Base-by-base conservation (phyloP, 2,113 vertebrate species). In the Chaenogobius annularis region DNA sequence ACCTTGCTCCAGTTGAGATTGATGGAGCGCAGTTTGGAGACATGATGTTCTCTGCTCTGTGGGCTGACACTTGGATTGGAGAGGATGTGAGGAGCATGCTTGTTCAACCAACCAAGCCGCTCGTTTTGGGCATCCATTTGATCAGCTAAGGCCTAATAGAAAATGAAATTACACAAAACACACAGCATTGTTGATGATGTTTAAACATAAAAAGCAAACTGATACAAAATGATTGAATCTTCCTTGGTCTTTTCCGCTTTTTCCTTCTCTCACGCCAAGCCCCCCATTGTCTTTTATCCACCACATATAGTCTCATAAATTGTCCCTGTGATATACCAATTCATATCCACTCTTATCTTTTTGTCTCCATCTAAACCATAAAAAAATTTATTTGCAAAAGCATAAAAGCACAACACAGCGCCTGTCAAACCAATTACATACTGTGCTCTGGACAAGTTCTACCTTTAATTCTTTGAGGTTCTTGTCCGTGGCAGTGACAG, bases 1-100 rank as follows among this genome's bases (percentile, higher is more conserved):
- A 96, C 97, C 93, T 96, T 96, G 88, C 92, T 95, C 96, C 96
- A 99, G 5, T 79, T 95, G 13, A 89, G 70, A 68, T 96, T 98
- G 74, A 96, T 90, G 43, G 83, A 88, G 80, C 93, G 92, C 43
- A 98, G 88, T 74, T 88, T 94, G 77, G 87, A 74, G 0, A 95
- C 90, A 78, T 97, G 93, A 46, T 86, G 89, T 0, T 95, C 93
- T 91, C 93, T 94, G 82, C 94, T 95, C 4, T 91, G 93, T 46
- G 90, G 80, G 69, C 85, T 94, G 72, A 96, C 56, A 10, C 69
- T 93, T 72, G 93, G 91, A 88, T 88, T 93, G 79, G 94, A 87
- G 76, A 98, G 87, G 55, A 97, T 87, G 68, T 95, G 95, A 66
- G 94, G 78, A 59, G 94, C 95, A 7, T 90, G 91, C 81, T 94